Evolutionary conservation across 1,140 invertebrate species (phyloP).

Genomic region (Belonocnema kinseyi): DNA sequence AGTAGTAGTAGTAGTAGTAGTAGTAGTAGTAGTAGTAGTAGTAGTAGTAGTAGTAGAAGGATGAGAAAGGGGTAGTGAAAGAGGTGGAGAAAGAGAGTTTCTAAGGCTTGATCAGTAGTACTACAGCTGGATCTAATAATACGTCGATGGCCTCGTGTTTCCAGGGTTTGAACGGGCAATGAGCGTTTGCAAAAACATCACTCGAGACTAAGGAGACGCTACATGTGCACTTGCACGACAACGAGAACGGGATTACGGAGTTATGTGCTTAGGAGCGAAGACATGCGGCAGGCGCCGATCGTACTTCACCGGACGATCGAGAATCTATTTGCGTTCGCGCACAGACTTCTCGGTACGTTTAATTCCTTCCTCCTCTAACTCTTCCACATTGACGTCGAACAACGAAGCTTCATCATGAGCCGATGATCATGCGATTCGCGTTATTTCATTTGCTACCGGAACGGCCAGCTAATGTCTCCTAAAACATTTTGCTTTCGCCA

Average conservation of each 20-base stretch:
- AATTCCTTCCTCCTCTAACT: not conserved
- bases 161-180: slow-evolving; percentile 30
- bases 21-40: too few relatives aligned
- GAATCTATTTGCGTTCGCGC: slow-evolving; percentile 26
- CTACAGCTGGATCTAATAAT: slow-evolving; percentile 43
- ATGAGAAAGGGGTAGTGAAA: not conserved
- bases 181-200: not conserved
- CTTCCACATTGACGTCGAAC: slow-evolving; percentile 7
- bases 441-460: slow-evolving; percentile 15
- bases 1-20: too few relatives aligned
- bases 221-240: not conserved
- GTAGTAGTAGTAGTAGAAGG: too few relatives aligned
- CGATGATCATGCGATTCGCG: slow-evolving; percentile 23
- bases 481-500: slow-evolving; percentile 9
- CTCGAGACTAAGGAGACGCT: not conserved
- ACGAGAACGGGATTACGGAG: slow-evolving; percentile 12
- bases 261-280: slow-evolving; percentile 17
- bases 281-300: slow-evolving; percentile 30
- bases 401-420: slow-evolving; percentile 21
- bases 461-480: slow-evolving; percentile 8
- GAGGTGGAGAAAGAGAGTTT: not conserved
- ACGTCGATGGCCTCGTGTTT: slow-evolving; percentile 41
- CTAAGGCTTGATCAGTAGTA: not conserved
- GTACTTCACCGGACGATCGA: slow-evolving; percentile 22
- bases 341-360: slow-evolving; percentile 19